phyloP scores from a whole-genome alignment of 1,140 invertebrate genomes.

The Cotesia chilonis region DNA sequence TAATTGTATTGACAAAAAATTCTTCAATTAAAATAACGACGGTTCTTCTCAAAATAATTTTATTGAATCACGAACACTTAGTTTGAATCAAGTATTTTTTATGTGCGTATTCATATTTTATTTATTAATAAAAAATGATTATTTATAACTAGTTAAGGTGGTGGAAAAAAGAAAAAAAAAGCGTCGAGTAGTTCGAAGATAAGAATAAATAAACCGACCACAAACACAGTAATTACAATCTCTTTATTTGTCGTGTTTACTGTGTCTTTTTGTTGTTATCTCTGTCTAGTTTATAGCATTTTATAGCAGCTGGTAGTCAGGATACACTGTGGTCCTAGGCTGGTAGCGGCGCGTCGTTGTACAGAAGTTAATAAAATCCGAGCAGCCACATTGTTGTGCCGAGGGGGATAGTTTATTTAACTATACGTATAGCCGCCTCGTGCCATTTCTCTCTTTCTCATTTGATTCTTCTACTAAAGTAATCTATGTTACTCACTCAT shows the following conservation, averaged over 20 bases:
- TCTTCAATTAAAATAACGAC: too few species aligned
- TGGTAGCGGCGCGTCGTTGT: constrained; percentile 20
- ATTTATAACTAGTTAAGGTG: background rate
- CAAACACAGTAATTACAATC: constrained; percentile 65
- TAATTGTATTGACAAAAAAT: too few species aligned
- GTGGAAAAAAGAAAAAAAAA: background rate
- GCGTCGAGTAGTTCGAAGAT: constrained; percentile 15
- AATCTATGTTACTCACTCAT: constrained; percentile 12
- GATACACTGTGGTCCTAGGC: constrained; percentile 4
- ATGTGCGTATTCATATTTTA: too few species aligned
- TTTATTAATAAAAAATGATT: background rate
- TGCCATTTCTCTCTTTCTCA: constrained; percentile 37
- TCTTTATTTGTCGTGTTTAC: constrained; percentile 64
- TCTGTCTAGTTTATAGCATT: constrained; percentile 9
- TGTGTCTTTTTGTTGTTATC: constrained; percentile 39
- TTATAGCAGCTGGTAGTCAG: constrained; percentile 4
- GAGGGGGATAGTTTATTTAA: constrained; percentile 62
- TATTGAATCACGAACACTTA: too few species aligned
- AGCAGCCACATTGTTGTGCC: constrained; percentile 13
- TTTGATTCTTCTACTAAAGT: constrained; percentile 40
- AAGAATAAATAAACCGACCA: constrained; percentile 43
- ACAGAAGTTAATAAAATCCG: constrained; percentile 38
- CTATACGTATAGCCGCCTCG: constrained; percentile 56
- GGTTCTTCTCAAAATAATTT: too few species aligned
- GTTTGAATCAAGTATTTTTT: too few species aligned